A percentile compares a stretch with the other conserved stretches of the same genome.
Conservation (phyloP, 1,140 invertebrate species). For the Drosophila sproati region DNA sequence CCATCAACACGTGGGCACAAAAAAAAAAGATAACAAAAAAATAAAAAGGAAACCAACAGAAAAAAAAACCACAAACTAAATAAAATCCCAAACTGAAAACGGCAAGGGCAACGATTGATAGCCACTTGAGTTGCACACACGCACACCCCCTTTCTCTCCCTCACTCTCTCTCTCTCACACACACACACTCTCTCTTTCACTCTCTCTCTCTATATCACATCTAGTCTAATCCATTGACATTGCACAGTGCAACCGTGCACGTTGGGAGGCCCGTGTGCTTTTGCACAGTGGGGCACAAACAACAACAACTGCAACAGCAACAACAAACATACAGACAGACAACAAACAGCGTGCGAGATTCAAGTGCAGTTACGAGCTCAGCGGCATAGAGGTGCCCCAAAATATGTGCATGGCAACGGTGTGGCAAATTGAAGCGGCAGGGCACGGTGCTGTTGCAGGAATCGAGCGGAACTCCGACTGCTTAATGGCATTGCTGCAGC, state of each 20-base stretch:
- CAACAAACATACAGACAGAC: slow-evolving; percentile 17
- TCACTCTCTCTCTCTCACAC: slow-evolving; percentile 7
- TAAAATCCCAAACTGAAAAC: slow-evolving; percentile 36
- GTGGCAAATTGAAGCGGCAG: slow-evolving; percentile 7
- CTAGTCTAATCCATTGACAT: slow-evolving; percentile 38
- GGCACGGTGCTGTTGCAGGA: not conserved
- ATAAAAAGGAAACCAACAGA: not conserved
- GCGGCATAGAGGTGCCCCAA: slow-evolving; percentile 43
- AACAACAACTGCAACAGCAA: slow-evolving; percentile 8
- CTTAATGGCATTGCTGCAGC: slow-evolving; percentile 70
- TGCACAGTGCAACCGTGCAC: slow-evolving; percentile 46
- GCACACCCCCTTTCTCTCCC: not conserved
- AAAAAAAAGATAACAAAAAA: slow-evolving; percentile 19
- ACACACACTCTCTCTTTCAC: not conserved
- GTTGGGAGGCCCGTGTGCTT: slow-evolving; percentile 61
- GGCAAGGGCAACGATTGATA: slow-evolving; percentile 78
- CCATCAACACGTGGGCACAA: slow-evolving; percentile 59
- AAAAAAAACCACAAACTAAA: slow-evolving; percentile 41
- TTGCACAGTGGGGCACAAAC: slow-evolving; percentile 76
- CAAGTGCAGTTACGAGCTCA: slow-evolving; percentile 32
- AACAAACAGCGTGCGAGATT: slow-evolving; percentile 29
- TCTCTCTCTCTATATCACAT: slow-evolving; percentile 1
- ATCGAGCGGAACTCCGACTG: slow-evolving; percentile 10
- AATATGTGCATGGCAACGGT: slow-evolving; percentile 46
- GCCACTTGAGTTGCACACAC: slow-evolving; percentile 66